phyloP scores from a whole-genome alignment of 2,113 vertebrate species.

The Tachysurus fulvidraco region DNA sequence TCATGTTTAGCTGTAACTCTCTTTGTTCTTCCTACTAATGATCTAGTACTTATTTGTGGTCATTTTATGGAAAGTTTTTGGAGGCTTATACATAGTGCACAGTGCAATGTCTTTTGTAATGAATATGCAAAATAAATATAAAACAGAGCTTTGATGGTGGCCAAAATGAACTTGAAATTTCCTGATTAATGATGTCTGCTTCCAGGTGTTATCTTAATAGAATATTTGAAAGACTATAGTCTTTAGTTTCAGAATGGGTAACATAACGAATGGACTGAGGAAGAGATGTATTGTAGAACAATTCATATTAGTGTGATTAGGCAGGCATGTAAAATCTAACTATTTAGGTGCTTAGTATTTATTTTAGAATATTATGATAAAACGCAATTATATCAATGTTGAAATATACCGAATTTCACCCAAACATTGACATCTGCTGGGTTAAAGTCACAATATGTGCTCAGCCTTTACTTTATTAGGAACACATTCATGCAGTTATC shows the following conservation, averaged over 20 bases:
- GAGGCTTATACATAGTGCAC: not conserved
- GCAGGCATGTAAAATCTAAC: not conserved
- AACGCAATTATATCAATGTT: not conserved
- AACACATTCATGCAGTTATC: too few relatives aligned
- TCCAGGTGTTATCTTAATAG: not conserved
- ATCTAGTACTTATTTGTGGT: not conserved
- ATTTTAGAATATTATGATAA: not conserved
- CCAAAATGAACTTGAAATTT: not conserved
- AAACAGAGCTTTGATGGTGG: too few relatives aligned
- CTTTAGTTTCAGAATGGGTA: not conserved
- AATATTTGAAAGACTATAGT: constrained; percentile 23
- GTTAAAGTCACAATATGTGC: not conserved
- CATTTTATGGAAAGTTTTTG: not conserved
- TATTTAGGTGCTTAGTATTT: not conserved
- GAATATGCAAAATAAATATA: not conserved
- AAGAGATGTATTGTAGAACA: constrained; percentile 24
- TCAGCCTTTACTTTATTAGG: too few relatives aligned
- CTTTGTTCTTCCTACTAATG: constrained; percentile 8
- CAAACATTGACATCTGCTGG: not conserved
- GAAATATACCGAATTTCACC: not conserved
- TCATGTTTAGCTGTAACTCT: not conserved
- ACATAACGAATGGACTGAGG: constrained; percentile 33
- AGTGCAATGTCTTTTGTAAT: not conserved
- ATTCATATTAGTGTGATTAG: not conserved
- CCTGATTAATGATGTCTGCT: not conserved